These are phyloP conservation scores for Ictidomys tridecemlineatus DNA, from an alignment of 2,113 vertebrate species.

Conservation along the genomic window DNA sequence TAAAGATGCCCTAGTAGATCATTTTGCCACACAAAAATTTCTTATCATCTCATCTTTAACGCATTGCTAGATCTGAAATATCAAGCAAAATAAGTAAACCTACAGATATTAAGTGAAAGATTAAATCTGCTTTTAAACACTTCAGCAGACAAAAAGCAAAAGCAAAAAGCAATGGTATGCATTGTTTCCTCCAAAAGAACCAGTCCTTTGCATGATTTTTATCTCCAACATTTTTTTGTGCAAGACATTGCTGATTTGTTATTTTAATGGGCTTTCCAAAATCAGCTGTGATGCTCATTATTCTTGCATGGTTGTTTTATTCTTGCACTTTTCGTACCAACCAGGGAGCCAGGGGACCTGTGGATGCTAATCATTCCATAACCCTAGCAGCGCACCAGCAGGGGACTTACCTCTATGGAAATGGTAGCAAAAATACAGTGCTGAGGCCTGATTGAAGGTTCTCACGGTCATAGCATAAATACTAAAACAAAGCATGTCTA, in stretches of 20 bases:
- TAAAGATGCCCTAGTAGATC: background rate
- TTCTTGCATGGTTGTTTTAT: slow-evolving; percentile 43
- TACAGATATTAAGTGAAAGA: slow-evolving; percentile 29
- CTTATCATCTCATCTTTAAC: background rate
- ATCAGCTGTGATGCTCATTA: slow-evolving; percentile 55
- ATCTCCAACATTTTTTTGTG: slow-evolving; percentile 33
- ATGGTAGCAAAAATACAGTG: background rate
- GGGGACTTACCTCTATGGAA: background rate
- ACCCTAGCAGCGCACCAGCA: background rate
- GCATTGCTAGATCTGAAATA: background rate
- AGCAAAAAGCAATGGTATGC: background rate
- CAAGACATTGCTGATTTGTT: slow-evolving; percentile 49
- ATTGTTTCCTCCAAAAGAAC: slow-evolving; percentile 40
- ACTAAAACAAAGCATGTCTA: background rate
- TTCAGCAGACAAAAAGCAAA: background rate
- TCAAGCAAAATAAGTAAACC: slow-evolving; percentile 11
- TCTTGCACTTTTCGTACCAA: slow-evolving; percentile 57
- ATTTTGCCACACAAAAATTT: background rate
- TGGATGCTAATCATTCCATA: background rate
- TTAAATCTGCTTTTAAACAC: slow-evolving; percentile 26
- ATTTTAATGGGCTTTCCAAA: slow-evolving; percentile 61
- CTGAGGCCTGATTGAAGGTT: background rate
- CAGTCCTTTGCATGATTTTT: background rate
- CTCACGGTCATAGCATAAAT: background rate
- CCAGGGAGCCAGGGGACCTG: background rate